A percentile compares a stretch with the other conserved stretches of the same genome.
Evolutionary conservation across 2,113 vertebrate species (phyloP).

Genomic region (Orcinus orca): DNA sequence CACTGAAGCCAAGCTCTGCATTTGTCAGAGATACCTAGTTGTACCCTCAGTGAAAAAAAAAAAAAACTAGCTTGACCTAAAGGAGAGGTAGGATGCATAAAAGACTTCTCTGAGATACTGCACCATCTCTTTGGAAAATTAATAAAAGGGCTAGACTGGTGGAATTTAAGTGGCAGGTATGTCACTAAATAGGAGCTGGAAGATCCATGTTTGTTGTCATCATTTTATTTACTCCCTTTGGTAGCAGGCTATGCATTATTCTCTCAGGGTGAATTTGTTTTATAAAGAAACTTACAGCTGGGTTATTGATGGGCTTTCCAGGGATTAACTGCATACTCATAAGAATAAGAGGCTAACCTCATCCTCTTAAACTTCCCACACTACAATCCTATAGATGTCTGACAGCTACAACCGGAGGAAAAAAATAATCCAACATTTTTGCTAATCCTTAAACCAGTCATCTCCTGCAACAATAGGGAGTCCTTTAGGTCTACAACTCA

Average conservation of each 20-base stretch:
- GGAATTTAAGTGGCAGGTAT: background rate
- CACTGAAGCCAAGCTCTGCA: background rate
- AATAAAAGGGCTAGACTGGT: background rate
- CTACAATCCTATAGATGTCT: constrained; percentile 82
- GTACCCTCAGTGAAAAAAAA: background rate
- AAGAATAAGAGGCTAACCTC: constrained; percentile 86
- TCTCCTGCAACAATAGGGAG: constrained; percentile 76
- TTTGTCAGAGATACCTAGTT: background rate
- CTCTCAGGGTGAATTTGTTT: constrained; percentile 75
- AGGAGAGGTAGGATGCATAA: background rate
- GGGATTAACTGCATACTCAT: constrained; percentile 84
- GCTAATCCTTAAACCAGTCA: constrained; percentile 86
- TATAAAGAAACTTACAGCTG: constrained; percentile 80
- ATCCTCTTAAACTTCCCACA: constrained; percentile 86
- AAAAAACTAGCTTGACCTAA: background rate
- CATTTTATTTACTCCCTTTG: constrained; percentile 59
- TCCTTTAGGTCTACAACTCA: constrained; percentile 77
- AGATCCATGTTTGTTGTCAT: constrained; percentile 56
- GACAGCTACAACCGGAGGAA: constrained; percentile 79
- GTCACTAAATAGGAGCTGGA: constrained; percentile 64
- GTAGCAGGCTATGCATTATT: constrained; percentile 72
- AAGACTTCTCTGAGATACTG: background rate
- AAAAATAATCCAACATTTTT: constrained; percentile 84
- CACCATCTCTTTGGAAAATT: background rate
- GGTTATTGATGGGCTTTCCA: constrained; percentile 84